A percentile compares a stretch with the other conserved stretches of the same genome.
These are phyloP conservation scores for Phytoseiulus persimilis DNA, from an alignment of 2,888 invertebrate genomes.

Conservation along the genomic window DNA sequence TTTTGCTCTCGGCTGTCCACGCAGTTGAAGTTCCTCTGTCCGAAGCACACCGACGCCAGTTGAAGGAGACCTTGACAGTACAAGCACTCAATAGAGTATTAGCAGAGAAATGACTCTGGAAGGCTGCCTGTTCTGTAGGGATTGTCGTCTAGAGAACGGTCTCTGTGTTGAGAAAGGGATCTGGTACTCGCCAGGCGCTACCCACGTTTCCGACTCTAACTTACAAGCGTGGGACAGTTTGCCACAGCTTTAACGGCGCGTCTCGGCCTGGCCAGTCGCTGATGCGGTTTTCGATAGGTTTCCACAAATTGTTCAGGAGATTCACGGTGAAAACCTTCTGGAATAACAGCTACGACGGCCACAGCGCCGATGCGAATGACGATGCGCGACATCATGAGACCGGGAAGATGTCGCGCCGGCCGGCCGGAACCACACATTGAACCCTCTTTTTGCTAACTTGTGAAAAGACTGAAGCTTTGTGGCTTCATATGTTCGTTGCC, in stretches of 20 bases:
- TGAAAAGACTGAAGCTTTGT: background rate
- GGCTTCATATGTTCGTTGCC: no score
- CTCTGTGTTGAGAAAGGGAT: conserved; percentile 5
- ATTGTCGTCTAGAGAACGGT: background rate
- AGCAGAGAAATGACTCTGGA: background rate
- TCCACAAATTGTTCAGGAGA: background rate
- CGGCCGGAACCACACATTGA: background rate
- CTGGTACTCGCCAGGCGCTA: background rate
- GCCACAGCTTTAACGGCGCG: background rate
- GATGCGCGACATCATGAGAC: background rate
- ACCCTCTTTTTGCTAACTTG: background rate
- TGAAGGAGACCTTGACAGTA: background rate
- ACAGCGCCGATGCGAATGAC: background rate
- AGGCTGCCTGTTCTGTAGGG: background rate
- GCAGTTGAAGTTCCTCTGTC: background rate
- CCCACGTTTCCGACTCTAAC: background rate
- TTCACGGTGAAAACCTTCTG: no score
- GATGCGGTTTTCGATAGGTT: background rate
- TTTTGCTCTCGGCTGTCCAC: background rate
- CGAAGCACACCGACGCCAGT: background rate
- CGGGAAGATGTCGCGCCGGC: background rate
- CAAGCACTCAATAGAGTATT: conserved; percentile 5
- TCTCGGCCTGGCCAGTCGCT: no score
- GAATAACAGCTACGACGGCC: no score
- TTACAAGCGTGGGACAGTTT: background rate